Conservation (phyloP, 1,140 invertebrate species). For the Drosophila suzukii region DNA sequence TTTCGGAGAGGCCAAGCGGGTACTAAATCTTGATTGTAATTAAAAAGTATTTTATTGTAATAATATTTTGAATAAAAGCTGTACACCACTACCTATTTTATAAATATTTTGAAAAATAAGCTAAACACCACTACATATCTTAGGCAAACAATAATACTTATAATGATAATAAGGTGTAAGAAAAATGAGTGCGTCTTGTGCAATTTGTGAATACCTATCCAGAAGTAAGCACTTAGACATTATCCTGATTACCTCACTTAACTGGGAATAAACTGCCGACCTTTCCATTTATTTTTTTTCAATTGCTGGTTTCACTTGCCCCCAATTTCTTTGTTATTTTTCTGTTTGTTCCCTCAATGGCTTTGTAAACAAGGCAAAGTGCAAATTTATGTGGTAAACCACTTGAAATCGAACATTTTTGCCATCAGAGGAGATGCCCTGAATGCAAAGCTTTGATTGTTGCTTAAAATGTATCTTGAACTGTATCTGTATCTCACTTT, state of each 20-base stretch:
- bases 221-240: not conserved
- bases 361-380: constrained; percentile 68
- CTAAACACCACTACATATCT: not conserved
- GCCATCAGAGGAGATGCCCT: constrained; percentile 22
- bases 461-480: constrained; percentile 61
- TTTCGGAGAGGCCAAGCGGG: constrained; percentile 9
- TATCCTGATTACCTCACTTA: constrained; percentile 14
- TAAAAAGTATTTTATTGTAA: not conserved
- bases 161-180: not conserved
- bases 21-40: not conserved
- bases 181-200: too few species aligned
- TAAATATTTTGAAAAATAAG: not conserved
- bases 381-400: constrained; percentile 72
- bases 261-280: constrained; percentile 10
- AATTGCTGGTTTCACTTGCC: constrained; percentile 22
- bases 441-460: constrained; percentile 68
- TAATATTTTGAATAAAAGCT: not conserved
- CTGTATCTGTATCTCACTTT: constrained; percentile 52
- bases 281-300: constrained; percentile 16
- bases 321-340: constrained; percentile 7
- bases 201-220: not conserved
- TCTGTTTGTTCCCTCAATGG: constrained; percentile 33
- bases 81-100: too few species aligned
- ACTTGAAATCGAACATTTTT: constrained; percentile 48
- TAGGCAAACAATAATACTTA: not conserved